A percentile compares a stretch with the other conserved stretches of the same genome.
phyloP scores from a whole-genome alignment of 2,797 vertebrate genomes.

The Hephaestus fuliginosus region DNA sequence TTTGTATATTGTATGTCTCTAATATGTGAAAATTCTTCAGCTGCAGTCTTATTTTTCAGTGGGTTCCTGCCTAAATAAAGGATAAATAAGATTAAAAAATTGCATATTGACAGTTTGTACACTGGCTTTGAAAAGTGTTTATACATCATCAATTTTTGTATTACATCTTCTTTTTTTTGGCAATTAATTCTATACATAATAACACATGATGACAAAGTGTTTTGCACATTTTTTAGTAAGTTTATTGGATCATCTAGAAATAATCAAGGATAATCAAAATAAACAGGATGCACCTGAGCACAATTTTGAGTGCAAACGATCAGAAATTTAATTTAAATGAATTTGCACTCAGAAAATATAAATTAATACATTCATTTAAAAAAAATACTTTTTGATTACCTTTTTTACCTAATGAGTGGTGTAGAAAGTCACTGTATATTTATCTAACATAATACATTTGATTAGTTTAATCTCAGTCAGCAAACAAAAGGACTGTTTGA shows the following conservation, averaged over 20 bases:
- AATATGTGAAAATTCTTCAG: too few species aligned
- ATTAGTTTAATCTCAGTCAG: neutral
- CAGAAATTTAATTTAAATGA: neutral
- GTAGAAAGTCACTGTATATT: neutral
- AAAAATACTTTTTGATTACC: neutral
- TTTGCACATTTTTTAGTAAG: neutral
- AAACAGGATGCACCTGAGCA: neutral
- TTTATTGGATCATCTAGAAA: neutral
- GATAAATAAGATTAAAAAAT: too few species aligned
- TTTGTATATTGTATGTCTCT: too few species aligned
- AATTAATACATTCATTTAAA: neutral
- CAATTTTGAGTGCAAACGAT: neutral
- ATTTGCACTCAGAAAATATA: neutral
- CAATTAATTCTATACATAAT: neutral
- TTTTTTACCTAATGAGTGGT: neutral
- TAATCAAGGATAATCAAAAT: neutral
- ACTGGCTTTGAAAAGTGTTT: neutral
- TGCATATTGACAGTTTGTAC: neutral
- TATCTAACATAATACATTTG: neutral
- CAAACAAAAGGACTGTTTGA: neutral
- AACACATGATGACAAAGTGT: neutral
- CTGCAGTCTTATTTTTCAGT: too few species aligned
- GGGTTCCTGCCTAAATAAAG: too few species aligned
- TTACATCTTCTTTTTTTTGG: neutral
- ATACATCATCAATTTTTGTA: neutral